A percentile compares a stretch with the other conserved stretches of the same genome.
Evolutionary conservation across 2,797 vertebrate species (phyloP).

Genomic region (Ammospiza maritima): DNA sequence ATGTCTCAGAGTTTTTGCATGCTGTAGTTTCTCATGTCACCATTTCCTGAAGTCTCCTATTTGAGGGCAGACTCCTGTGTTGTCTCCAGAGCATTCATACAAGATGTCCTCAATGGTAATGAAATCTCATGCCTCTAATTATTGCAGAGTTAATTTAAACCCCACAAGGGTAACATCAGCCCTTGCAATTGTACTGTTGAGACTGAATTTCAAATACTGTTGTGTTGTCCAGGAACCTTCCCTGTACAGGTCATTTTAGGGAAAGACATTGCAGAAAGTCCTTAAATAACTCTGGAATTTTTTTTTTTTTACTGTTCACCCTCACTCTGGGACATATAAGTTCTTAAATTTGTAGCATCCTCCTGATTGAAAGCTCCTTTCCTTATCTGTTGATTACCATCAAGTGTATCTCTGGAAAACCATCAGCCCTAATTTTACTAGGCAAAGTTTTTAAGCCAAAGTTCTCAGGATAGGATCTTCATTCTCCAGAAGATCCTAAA

Average conservation of each 20-base stretch:
- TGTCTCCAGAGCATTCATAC: background rate
- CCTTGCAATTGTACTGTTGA: background rate
- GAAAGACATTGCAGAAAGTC: background rate
- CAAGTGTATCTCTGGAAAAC: background rate
- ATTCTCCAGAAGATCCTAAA: background rate
- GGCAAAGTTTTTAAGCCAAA: background rate
- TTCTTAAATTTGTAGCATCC: background rate
- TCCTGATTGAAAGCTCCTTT: background rate
- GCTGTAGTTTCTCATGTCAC: background rate
- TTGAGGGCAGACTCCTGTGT: background rate
- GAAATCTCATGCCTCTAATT: background rate
- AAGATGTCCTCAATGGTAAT: background rate
- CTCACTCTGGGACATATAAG: background rate
- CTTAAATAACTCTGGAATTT: background rate
- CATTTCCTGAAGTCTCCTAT: background rate
- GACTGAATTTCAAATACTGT: background rate
- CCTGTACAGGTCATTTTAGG: background rate
- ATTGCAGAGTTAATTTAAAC: background rate
- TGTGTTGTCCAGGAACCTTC: background rate
- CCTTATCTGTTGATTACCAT: background rate
- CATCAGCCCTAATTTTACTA: background rate
- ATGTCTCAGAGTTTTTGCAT: background rate
- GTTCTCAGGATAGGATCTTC: background rate
- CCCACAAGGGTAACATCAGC: background rate
- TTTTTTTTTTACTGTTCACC: background rate